A percentile compares a stretch with the other conserved stretches of the same genome.
Conservation (phyloP, 2,113 vertebrate genomes). For the Piprites chloris region DNA sequence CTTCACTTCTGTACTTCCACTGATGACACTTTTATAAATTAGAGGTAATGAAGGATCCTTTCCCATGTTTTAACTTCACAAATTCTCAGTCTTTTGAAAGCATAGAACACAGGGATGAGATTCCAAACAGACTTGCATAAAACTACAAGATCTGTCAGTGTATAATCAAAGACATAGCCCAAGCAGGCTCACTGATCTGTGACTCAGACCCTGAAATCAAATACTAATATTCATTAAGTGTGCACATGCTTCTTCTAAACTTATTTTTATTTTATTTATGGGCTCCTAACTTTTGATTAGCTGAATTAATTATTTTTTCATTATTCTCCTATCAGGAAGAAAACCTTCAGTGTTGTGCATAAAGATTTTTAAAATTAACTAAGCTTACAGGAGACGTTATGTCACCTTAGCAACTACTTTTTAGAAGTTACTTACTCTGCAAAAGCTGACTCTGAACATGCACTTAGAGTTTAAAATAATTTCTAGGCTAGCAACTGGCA, state of each 20-base stretch:
- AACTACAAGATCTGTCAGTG: not conserved
- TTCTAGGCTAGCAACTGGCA: not conserved
- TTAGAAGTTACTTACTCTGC: not conserved
- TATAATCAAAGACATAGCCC: not conserved
- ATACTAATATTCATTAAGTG: not conserved
- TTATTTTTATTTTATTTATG: not conserved
- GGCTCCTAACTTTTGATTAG: not conserved
- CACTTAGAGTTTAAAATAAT: not conserved
- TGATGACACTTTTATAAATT: not conserved
- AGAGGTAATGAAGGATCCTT: not conserved
- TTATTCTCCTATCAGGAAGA: not conserved
- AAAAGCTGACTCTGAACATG: not conserved
- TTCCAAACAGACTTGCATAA: not conserved
- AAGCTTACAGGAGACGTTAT: not conserved
- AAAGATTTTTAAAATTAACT: not conserved
- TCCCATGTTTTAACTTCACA: not conserved
- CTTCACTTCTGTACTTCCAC: not conserved
- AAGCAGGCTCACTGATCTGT: not conserved
- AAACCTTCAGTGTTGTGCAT: not conserved
- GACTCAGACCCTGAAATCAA: not conserved
- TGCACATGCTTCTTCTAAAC: not conserved
- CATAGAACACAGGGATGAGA: no score
- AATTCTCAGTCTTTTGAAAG: not conserved
- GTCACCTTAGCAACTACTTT: not conserved
- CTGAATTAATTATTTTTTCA: not conserved